A percentile compares a stretch with the other conserved stretches of the same genome.
These are phyloP conservation scores for Nothobranchius furzeri DNA, from an alignment of 2,113 vertebrate genomes.

Conservation along the genomic window DNA sequence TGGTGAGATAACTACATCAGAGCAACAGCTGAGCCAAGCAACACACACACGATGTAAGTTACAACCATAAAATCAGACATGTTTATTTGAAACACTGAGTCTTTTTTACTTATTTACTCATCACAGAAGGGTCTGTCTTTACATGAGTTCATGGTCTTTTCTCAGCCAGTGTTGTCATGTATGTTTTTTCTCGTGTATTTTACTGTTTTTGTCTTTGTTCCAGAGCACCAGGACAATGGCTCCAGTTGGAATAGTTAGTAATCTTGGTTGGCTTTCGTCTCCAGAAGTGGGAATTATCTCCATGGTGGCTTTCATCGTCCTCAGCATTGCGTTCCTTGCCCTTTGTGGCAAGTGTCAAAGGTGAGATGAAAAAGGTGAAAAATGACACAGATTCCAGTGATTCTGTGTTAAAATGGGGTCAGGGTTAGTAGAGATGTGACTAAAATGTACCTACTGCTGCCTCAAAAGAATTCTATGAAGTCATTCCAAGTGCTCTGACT, in stretches of 20 bases:
- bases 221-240: conserved; percentile 61
- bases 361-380: conserved; percentile 42
- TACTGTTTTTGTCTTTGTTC: not conserved
- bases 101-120: not conserved
- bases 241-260: conserved; percentile 36
- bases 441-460: not conserved
- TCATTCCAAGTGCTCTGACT: not conserved
- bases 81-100: not conserved
- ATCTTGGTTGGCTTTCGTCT: conserved; percentile 44
- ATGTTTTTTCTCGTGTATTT: no score
- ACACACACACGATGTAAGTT: conserved; percentile 39
- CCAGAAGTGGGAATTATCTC: conserved; percentile 64
- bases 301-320: conserved; percentile 58
- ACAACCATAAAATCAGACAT: not conserved
- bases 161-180: no score
- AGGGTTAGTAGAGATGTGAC: not conserved
- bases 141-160: no score
- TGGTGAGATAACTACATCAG: conserved; percentile 19
- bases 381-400: accelerated
- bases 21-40: conserved; percentile 22
- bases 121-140: no score
- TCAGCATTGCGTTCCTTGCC: conserved; percentile 50
- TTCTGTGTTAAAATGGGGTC: not conserved
- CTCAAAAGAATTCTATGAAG: not conserved
- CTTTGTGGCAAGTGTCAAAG: conserved; percentile 59